Conservation (phyloP, 2,113 vertebrate genomes). For the Tyto alba region DNA sequence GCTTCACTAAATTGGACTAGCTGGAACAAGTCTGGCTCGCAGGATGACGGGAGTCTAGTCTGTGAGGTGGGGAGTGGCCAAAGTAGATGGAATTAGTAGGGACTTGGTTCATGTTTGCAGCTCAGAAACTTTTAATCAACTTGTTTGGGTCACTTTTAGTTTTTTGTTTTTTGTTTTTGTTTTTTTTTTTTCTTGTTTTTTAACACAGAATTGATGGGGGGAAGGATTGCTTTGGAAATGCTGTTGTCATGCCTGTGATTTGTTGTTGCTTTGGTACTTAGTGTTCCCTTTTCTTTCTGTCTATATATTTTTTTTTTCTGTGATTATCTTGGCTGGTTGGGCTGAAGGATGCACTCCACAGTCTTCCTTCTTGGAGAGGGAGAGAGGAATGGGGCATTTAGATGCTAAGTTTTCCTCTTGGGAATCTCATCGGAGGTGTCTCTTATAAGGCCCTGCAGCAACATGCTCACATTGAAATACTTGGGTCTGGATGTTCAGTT, state of each 20-base stretch:
- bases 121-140: neutral
- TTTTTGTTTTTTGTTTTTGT: neutral
- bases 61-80: neutral
- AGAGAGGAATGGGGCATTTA: neutral
- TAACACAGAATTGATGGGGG: neutral
- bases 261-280: neutral
- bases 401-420: neutral
- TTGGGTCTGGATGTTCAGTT: neutral
- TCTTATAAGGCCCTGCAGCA: neutral
- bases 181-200: neutral
- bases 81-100: neutral
- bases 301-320: neutral
- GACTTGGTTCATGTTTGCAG: neutral
- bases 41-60: neutral
- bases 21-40: neutral
- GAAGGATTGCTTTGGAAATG: neutral
- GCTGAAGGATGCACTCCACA: neutral
- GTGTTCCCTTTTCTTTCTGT: neutral
- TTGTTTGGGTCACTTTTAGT: neutral
- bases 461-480: neutral
- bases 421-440: neutral
- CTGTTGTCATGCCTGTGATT: neutral
- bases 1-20: slow-evolving; percentile 9
- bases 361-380: neutral
- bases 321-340: neutral